A percentile compares a stretch with the other conserved stretches of the same genome.
Evolutionary conservation across 2,888 invertebrate genomes (phyloP).

Genomic region (Pyrrhia umbra): DNA sequence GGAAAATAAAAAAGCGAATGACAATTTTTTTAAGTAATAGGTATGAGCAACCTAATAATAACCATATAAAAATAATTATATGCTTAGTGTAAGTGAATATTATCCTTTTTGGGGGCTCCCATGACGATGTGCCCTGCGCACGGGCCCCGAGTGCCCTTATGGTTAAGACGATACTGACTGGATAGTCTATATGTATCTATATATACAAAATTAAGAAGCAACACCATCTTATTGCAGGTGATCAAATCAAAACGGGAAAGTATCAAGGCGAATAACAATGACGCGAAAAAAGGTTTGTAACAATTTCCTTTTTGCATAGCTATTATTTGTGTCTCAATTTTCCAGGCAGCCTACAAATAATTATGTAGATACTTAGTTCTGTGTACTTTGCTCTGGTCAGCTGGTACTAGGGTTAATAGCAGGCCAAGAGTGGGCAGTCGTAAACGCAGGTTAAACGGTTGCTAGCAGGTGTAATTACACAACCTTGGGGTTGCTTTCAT

Average conservation of each 20-base stretch:
- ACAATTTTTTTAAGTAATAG: too few species aligned
- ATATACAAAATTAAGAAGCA: neutral
- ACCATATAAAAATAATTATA: too few species aligned
- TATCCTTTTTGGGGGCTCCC: too few species aligned
- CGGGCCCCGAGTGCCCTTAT: too few species aligned
- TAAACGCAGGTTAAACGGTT: constrained; percentile 25
- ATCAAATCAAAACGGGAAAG: constrained; percentile 41
- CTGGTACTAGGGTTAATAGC: constrained; percentile 16
- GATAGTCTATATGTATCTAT: too few species aligned
- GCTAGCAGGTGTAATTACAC: constrained; percentile 27
- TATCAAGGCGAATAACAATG: constrained; percentile 16
- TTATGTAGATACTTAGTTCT: constrained; percentile 2
- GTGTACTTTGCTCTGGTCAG: constrained; percentile 3
- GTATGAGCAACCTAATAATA: too few species aligned
- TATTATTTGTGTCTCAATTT: neutral
- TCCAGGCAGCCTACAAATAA: constrained; percentile 3
- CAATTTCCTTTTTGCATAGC: neutral
- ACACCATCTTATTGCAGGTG: constrained; percentile 35
- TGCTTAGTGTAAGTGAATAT: too few species aligned
- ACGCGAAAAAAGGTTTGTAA: constrained; percentile 34
- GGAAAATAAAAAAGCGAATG: too few species aligned
- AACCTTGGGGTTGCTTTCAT: constrained; percentile 10
- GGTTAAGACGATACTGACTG: too few species aligned
- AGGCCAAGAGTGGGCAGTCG: neutral
- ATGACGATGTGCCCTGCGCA: too few species aligned